A percentile compares a stretch with the other conserved stretches of the same genome.
These are phyloP conservation scores for Beris chalybata DNA, from an alignment of 2,888 invertebrate genomes.

Conservation along the genomic window DNA sequence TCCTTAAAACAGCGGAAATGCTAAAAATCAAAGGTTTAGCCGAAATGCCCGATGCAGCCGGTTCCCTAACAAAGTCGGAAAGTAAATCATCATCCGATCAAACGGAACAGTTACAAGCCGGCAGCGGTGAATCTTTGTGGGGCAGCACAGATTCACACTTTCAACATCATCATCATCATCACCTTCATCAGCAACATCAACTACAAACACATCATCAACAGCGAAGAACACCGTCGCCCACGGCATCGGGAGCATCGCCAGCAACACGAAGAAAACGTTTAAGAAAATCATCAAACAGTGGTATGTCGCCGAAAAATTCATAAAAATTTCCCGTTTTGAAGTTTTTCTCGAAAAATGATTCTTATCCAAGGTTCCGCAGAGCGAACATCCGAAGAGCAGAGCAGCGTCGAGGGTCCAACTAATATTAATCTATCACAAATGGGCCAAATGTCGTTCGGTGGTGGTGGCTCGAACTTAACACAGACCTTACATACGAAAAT, in stretches of 20 bases:
- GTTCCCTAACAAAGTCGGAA: constrained; percentile 72
- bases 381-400: constrained; percentile 59
- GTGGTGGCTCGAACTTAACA: constrained; percentile 52
- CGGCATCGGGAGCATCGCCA: constrained; percentile 64
- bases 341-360: neutral
- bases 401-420: constrained; percentile 51
- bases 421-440: constrained; percentile 58
- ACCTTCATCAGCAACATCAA: constrained; percentile 62
- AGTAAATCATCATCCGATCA: constrained; percentile 60
- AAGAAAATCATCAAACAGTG: constrained; percentile 67
- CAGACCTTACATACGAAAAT: constrained; percentile 54
- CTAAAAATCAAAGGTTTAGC: constrained; percentile 87
- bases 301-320: constrained; percentile 46
- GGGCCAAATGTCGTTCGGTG: constrained; percentile 58
- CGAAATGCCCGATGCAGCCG: constrained; percentile 80
- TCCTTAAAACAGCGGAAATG: constrained; percentile 80
- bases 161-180: constrained; percentile 64
- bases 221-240: constrained; percentile 64
- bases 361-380: constrained; percentile 57
- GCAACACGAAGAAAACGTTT: constrained; percentile 65
- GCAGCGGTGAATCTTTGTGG: constrained; percentile 60
- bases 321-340: neutral
- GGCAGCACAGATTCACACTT: constrained; percentile 59
- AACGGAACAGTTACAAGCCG: constrained; percentile 58
- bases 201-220: constrained; percentile 62